phyloP scores from a whole-genome alignment of 2,113 vertebrate genomes.

The Callocephalon fimbriatum region DNA sequence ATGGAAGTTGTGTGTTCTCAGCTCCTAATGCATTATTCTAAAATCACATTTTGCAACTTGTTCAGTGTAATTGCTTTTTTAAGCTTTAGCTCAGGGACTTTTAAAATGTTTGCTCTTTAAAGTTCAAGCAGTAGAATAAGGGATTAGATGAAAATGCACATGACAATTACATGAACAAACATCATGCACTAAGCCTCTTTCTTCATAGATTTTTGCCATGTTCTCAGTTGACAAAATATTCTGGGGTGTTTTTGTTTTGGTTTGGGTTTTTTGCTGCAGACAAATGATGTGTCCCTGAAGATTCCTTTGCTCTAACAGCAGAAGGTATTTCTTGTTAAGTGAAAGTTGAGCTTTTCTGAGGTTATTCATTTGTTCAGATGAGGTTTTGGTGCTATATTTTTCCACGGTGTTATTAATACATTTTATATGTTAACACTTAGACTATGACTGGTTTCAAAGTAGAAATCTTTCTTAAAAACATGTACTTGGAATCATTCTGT shows the following conservation, averaged over 20 bases:
- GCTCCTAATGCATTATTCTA: not conserved
- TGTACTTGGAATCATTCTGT: not conserved
- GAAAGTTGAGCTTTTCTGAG: not conserved
- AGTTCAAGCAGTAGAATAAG: not conserved
- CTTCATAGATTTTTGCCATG: not conserved
- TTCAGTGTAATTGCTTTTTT: not conserved
- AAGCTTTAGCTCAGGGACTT: not conserved
- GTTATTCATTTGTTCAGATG: not conserved
- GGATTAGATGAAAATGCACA: not conserved
- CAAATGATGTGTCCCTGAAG: not conserved
- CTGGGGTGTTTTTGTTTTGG: fast-evolving
- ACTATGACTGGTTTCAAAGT: not conserved
- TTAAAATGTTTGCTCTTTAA: constrained; percentile 17
- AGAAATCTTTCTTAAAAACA: not conserved
- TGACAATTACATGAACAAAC: constrained; percentile 5
- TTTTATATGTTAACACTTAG: not conserved
- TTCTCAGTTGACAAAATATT: not conserved
- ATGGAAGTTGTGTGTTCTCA: not conserved
- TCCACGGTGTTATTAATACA: not conserved
- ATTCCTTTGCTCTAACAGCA: not conserved
- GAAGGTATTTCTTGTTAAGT: not conserved
- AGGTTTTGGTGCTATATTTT: not conserved
- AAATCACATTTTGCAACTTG: not conserved
- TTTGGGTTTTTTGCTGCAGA: not conserved
- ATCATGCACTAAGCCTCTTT: not conserved